Base-by-base conservation (phyloP, 2,797 vertebrate genomes). In the Bucorvus abyssinicus region DNA sequence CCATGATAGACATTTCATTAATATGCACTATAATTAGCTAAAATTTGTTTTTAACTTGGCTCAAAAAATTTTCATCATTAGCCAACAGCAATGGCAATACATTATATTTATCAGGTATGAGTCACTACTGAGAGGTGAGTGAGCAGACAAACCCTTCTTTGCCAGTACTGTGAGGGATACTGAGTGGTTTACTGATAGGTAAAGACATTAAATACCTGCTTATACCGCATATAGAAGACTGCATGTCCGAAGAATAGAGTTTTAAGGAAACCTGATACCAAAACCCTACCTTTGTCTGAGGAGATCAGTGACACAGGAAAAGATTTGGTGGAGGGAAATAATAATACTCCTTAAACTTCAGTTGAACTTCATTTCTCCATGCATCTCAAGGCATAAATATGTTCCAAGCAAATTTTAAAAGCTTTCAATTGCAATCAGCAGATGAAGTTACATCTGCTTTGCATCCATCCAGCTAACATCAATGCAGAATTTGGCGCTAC, bases 391-490 rank as follows among this genome's bases (percentile, higher is more conserved):
- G 85, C 84, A 84, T 60, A 94, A 94, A 96, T 95, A 95, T 84
- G 86, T 93, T 97, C 92, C 94, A 95, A 97, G 71, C 91, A 96
- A 96, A 90, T 91, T 96, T 96, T 96, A 97, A 97, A 97, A 96
- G 91, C 89, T 97, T 97, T 97, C 92, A 96, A 71, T 98, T 96
- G 89, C 86, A 97, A 96, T 83, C 90, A 95, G 81, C 95, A 96
- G 95, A 97, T 96, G 95, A 98, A 98, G 95, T 96, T 98, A 97
- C 97, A 98, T 98, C 97, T 98, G 97, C 96, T 98, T 97, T 97
- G 92, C 97, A 98, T 98, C 94, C 96, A 93, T 86, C 53, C 96
- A 80, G 86, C 97, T 97, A 98, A 97, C 94, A 97, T 97, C 94
- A 94, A 91, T 84, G 89, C 87, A 97, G 90, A 97, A 96, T 92